Percentiles rank a stretch among this genome's conserved stretches.
Evolutionary conservation across 2,113 vertebrate species (phyloP).

Genomic region (Hucho hucho): DNA sequence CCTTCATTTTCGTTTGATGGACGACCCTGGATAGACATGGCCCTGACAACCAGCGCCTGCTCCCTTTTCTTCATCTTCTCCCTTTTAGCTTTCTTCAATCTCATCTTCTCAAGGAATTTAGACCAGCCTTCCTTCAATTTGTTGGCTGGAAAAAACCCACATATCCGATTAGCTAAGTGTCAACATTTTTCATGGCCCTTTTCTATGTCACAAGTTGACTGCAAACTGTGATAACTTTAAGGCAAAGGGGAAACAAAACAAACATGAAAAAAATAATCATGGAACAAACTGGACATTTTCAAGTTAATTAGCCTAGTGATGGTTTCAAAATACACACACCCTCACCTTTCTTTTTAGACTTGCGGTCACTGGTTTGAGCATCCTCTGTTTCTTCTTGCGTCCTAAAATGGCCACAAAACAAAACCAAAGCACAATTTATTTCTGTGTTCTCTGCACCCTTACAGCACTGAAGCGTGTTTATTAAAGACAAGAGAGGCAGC

Average conservation of each 20-base stretch:
- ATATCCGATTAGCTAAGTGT: neutral
- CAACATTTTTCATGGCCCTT: neutral
- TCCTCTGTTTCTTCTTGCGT: conserved; percentile 36
- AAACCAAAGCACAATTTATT: neutral
- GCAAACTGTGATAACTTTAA: neutral
- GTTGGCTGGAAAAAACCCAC: conserved; percentile 44
- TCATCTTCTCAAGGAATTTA: conserved; percentile 64
- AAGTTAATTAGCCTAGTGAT: too few species aligned
- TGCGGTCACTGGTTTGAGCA: conserved; percentile 17
- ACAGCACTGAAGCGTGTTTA: neutral
- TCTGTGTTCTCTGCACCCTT: neutral
- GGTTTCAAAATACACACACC: neutral
- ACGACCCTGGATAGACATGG: conserved; percentile 20
- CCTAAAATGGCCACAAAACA: neutral
- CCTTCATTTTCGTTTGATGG: conserved; percentile 18
- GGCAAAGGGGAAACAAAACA: neutral
- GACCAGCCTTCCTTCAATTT: conserved; percentile 61
- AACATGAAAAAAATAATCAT: too few species aligned
- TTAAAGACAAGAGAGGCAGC: neutral
- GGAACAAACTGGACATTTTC: neutral
- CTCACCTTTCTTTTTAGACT: conserved; percentile 66
- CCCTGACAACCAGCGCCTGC: conserved; percentile 34
- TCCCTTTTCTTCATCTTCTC: conserved; percentile 58
- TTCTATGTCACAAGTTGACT: neutral
- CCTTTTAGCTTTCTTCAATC: conserved; percentile 58